Conservation (phyloP, 1,140 invertebrate genomes). For the Tetraneura akinire region DNA sequence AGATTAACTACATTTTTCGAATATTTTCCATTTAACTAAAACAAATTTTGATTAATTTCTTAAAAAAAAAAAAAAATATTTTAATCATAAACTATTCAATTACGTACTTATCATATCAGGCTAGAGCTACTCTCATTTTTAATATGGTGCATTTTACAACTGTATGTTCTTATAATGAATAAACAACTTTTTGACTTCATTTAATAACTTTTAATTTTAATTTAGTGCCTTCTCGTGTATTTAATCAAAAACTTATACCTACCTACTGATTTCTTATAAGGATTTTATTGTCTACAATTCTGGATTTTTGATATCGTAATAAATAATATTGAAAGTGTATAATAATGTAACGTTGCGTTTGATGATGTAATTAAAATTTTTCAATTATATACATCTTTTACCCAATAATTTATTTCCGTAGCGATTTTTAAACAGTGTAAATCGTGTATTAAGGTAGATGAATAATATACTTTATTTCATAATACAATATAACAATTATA, state of each 20-base stretch:
- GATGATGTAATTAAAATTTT: not conserved
- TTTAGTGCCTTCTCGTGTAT: constrained; percentile 36
- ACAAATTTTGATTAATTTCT: no score
- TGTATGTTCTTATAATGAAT: not conserved
- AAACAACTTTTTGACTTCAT: not conserved
- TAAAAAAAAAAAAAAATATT: no score
- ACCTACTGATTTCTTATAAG: constrained; percentile 6
- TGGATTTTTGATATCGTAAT: not conserved
- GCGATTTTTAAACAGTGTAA: not conserved
- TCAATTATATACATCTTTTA: not conserved
- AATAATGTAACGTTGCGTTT: not conserved
- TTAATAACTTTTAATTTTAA: constrained; percentile 27
- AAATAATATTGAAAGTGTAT: not conserved
- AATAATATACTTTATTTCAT: no score
- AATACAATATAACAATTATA: no score
- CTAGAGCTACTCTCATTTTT: not conserved
- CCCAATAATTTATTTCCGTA: not conserved
- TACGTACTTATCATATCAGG: not conserved
- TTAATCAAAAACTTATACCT: not conserved
- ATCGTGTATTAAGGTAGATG: not conserved
- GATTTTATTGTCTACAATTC: not conserved
- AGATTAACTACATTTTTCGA: no score
- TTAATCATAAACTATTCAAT: no score
- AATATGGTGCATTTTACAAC: not conserved
- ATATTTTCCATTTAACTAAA: no score